These are phyloP conservation scores for Cryptotis parvus DNA, from an alignment of 2,113 vertebrate genomes.

Conservation along the genomic window DNA sequence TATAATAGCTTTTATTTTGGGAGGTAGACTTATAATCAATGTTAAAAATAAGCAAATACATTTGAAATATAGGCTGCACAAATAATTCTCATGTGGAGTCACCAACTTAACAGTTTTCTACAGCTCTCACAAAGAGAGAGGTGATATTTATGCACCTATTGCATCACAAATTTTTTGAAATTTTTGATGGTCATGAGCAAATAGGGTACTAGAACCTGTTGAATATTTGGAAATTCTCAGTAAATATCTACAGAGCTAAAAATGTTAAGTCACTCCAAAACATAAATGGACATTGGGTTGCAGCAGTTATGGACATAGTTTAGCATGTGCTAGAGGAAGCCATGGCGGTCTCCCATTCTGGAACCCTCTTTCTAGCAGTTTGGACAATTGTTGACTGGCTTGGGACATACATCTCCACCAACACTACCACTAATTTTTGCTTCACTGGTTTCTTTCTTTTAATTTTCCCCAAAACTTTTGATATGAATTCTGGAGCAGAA, in stretches of 20 bases:
- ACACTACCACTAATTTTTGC: background rate
- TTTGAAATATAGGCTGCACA: background rate
- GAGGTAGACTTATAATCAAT: background rate
- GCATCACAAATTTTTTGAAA: background rate
- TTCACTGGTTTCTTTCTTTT: constrained; percentile 6
- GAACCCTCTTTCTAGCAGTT: background rate
- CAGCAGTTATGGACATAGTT: background rate
- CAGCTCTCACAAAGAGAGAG: background rate
- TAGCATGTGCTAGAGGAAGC: background rate
- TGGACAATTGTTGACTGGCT: background rate
- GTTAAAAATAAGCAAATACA: background rate
- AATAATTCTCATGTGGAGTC: background rate
- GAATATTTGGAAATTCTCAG: background rate
- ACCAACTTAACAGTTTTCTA: background rate
- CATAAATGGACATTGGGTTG: background rate
- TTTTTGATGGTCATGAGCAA: background rate
- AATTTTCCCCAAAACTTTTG: constrained; percentile 37
- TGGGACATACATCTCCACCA: background rate
- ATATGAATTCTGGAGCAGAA: constrained; percentile 16
- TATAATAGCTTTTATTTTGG: background rate
- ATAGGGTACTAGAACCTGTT: background rate
- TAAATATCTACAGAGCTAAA: background rate
- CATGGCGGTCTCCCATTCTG: rapidly evolving
- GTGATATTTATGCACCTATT: background rate
- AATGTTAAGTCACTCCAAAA: background rate